Conservation (phyloP, 2,888 invertebrate species). For the Augochlorella aurata region DNA sequence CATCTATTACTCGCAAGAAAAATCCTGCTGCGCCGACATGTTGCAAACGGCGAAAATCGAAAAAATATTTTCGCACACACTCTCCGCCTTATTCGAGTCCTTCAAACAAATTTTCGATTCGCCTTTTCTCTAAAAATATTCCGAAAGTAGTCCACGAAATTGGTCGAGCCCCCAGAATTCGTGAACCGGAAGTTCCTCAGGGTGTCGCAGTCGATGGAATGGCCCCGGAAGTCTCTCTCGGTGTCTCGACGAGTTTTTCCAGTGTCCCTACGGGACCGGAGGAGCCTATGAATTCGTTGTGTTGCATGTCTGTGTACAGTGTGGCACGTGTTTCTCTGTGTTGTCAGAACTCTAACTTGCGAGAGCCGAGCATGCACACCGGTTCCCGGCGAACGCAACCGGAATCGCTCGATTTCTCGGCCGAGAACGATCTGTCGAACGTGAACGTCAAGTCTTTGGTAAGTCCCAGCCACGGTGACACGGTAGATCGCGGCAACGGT, state of each 20-base stretch:
- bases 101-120: background rate
- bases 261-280: background rate
- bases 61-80: too few species aligned
- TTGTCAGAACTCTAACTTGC: conserved; percentile 77
- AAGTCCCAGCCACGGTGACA: conserved; percentile 78
- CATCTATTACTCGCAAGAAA: too few species aligned
- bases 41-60: too few species aligned
- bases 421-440: conserved; percentile 84
- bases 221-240: conserved; percentile 1
- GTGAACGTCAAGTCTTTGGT: conserved; percentile 87
- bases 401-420: conserved; percentile 78
- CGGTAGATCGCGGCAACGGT: background rate
- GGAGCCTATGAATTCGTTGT: background rate
- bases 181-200: background rate
- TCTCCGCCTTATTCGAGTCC: background rate
- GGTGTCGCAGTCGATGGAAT: background rate
- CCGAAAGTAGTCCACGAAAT: background rate
- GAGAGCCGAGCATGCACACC: conserved; percentile 77
- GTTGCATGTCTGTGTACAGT: conserved; percentile 74
- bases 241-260: background rate
- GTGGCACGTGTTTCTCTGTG: conserved; percentile 73
- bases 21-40: too few species aligned
- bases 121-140: background rate
- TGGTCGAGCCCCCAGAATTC: background rate
- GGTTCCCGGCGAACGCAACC: conserved; percentile 73